Percentiles rank a stretch among this genome's conserved stretches.
Conservation (phyloP, 1,140 invertebrate species). For the Dinothrombium tinctorium region DNA sequence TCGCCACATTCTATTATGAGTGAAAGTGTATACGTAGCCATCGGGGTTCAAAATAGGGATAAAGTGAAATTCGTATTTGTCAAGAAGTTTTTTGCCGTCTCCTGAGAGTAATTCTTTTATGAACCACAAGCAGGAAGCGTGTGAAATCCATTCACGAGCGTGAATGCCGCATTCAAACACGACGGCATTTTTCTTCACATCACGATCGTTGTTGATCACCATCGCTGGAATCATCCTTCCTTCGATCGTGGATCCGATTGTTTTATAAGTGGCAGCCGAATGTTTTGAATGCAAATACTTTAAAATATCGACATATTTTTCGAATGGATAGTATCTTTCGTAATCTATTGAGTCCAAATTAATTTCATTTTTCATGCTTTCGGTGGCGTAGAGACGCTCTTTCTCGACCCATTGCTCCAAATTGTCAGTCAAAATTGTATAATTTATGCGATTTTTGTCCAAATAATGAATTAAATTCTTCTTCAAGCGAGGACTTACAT, state of each 20-base stretch:
- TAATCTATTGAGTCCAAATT: no score
- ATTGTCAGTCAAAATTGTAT: no score
- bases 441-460: no score
- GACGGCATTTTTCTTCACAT: not conserved
- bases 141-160: constrained; percentile 8
- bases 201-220: not conserved
- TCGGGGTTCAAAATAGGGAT: constrained; percentile 43
- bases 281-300: no score
- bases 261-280: no score
- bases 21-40: constrained; percentile 34
- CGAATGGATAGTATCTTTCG: no score
- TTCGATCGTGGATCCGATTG: not conserved
- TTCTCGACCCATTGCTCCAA: no score
- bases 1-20: constrained; percentile 16
- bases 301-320: no score
- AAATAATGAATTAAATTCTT: no score
- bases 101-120: not conserved
- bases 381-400: no score
- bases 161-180: constrained; percentile 7
- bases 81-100: constrained; percentile 15
- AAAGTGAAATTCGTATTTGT: constrained; percentile 29
- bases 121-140: not conserved
- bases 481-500: no score
- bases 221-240: not conserved
- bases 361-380: no score